Evolutionary conservation across 2,888 invertebrate species (phyloP), one percentile per base, ranked within the genome.

Genomic region (Rhamnusium bicolor): DNA sequence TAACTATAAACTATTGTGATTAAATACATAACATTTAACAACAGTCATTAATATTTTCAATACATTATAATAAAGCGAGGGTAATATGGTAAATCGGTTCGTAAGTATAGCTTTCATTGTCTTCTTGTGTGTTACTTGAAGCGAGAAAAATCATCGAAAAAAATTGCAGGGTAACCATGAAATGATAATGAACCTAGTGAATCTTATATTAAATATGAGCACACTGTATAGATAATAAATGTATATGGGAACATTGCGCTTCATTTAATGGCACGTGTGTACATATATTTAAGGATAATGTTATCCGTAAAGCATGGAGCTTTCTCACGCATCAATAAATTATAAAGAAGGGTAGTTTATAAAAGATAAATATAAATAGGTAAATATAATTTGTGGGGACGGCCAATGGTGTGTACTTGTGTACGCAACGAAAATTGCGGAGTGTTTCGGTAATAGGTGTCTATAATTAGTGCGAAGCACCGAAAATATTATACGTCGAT

Each of bases 341-440:
- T 74, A 79, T 72, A 73, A 77, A 79, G 76, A 75, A 72, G 81
- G 80, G 79, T 74, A 75, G 76, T 60, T 72, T 66, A 74, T 76
- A 77, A 80, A 79, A 74, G 80, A 79, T 80, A 75, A 77, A 78
- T 79, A 72, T 78, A 78, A 80, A 80, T 79, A 78, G 79, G 77
- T 76, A 75, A 75, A 80, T 76, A 79, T 79, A 77, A 79, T 79
- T 79, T 75, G 74, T 73, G 77, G 79, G 76, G 74, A 63, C 46
- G 60, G 61, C 40, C 58, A 29, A 8, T 18, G 32, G 24, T 47
- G 63, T 29, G 14, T 60, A 62, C 24, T 51, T 32, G 16, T 53
- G 32, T 18, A 4, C 29, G 40, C 19, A 53, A 40, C 29, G 51
- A 54, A 47, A 32, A 65, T 60, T 60, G 29, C 58, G 12, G 16